phyloP scores from a whole-genome alignment of 2,888 invertebrate genomes.

The Standfussiana lucernea region DNA sequence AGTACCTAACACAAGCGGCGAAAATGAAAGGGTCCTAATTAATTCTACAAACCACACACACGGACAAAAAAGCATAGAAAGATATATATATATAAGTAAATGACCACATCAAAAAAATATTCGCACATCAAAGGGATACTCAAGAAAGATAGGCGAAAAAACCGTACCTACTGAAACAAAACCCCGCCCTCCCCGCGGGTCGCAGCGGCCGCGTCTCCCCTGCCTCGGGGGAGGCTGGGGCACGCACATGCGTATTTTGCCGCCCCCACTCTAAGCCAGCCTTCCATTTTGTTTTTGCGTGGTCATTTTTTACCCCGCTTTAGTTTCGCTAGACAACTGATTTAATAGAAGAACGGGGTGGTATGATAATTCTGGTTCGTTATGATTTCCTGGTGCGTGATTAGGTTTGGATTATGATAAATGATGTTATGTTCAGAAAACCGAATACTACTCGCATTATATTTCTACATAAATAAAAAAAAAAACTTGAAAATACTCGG shows the following conservation, averaged over 20 bases:
- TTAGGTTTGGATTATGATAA: slow-evolving; percentile 5
- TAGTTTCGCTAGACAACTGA: slow-evolving; percentile 70
- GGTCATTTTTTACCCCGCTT: slow-evolving; percentile 66
- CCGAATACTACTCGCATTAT: not conserved
- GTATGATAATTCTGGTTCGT: slow-evolving; percentile 21
- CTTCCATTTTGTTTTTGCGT: slow-evolving; percentile 89
- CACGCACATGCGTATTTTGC: slow-evolving; percentile 88
- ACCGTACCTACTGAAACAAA: slow-evolving; percentile 76
- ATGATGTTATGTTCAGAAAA: not conserved
- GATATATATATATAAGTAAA: not conserved
- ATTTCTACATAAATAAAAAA: not conserved
- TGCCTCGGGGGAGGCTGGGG: slow-evolving; percentile 66
- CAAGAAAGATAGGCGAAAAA: slow-evolving; percentile 77
- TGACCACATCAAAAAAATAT: slow-evolving; percentile 44
- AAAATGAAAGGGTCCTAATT: slow-evolving; percentile 83
- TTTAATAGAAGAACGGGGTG: slow-evolving; percentile 52
- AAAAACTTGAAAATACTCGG: not conserved
- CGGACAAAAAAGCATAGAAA: slow-evolving; percentile 43
- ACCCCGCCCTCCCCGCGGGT: slow-evolving; percentile 72
- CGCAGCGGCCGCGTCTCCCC: slow-evolving; percentile 63
- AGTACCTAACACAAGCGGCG: slow-evolving; percentile 73
- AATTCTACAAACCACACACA: slow-evolving; percentile 81
- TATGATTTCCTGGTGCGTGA: not conserved
- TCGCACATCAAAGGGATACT: slow-evolving; percentile 71
- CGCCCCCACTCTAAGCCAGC: slow-evolving; percentile 81